Evolutionary conservation across 2,113 vertebrate species (phyloP), one percentile per base, ranked within the genome.

Genomic region (Oncorhynchus keta): DNA sequence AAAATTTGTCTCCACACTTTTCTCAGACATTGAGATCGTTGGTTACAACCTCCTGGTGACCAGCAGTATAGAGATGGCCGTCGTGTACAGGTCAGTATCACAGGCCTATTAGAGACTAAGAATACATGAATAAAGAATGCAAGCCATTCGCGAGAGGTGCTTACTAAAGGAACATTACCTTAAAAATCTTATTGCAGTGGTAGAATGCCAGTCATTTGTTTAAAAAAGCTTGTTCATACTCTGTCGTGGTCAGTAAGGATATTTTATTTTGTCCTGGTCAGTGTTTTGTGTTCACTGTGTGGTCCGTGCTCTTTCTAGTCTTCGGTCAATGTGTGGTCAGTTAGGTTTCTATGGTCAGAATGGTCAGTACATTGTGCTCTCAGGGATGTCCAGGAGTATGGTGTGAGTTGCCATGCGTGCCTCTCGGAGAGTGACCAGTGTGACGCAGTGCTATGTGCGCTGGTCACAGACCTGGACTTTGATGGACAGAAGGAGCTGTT

Each of bases 391-490:
- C 91, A 95, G 79, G 85, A 73, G 57, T 84, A 20, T 1, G 96
- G 96, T 3, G 84, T 97, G 14, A 83, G 89, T 2, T 90, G 87
- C 66, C 92, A 94, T 4, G 73, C 88, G 45, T 93, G 88, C 64
- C 92, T 97, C 66, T 85, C 92, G 0, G 93, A 91, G 67, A 97
- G 96, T 0, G 95, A 97, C 84, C 95, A 95, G 83, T 95, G 93
- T 73, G 96, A 97, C 64, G 96, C 95, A 0, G 90, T 97, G 26
- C 92, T 97, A 0, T 96, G 96, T 51, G 94, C 95, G 51, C 86
- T 96, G 13, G 94, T 96, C 77, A 95, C 95, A 0, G 96, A 97
- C 20, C 77, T 97, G 62, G 94, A 97, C 76, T 94, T 97, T 79
- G 96, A 97, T 1, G 93, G 95, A 4, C 92, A 87, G 30, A 89